Evolutionary conservation across 2,113 vertebrate species (phyloP).

Genomic region (Perca fluviatilis): DNA sequence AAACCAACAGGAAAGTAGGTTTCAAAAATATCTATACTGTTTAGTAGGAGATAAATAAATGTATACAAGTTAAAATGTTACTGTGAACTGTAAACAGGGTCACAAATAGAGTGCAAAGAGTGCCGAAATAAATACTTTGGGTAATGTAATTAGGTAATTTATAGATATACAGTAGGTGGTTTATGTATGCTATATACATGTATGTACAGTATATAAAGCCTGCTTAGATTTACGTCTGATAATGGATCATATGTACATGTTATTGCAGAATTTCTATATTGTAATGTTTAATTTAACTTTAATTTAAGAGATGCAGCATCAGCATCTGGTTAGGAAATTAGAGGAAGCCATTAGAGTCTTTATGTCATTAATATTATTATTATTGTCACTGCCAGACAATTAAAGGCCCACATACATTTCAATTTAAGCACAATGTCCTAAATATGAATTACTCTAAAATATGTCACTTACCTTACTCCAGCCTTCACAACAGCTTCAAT

Average conservation of each 20-base stretch:
- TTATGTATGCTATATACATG: neutral
- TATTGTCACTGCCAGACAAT: too few relatives aligned
- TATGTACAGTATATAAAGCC: neutral
- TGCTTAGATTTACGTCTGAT: neutral
- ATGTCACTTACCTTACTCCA: neutral
- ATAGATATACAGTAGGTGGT: neutral
- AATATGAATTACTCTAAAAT: slow-evolving; percentile 1
- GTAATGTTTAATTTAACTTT: neutral
- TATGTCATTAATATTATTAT: too few relatives aligned
- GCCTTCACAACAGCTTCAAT: neutral
- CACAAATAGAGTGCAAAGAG: neutral
- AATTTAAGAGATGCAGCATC: neutral
- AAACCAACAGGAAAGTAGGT: neutral
- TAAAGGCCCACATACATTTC: neutral
- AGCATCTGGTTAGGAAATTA: neutral
- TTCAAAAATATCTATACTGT: neutral
- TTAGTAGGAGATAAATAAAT: neutral
- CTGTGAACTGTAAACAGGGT: neutral
- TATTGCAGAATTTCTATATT: neutral
- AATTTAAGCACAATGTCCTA: neutral
- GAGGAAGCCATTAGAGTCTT: neutral
- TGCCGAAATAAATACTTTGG: neutral
- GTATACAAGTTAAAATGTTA: neutral
- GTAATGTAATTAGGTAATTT: neutral
- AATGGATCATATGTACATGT: neutral